Evolutionary conservation across 2,888 invertebrate species (phyloP), one percentile per base, ranked within the genome.

Genomic region (Diplazon laetatorius): DNA sequence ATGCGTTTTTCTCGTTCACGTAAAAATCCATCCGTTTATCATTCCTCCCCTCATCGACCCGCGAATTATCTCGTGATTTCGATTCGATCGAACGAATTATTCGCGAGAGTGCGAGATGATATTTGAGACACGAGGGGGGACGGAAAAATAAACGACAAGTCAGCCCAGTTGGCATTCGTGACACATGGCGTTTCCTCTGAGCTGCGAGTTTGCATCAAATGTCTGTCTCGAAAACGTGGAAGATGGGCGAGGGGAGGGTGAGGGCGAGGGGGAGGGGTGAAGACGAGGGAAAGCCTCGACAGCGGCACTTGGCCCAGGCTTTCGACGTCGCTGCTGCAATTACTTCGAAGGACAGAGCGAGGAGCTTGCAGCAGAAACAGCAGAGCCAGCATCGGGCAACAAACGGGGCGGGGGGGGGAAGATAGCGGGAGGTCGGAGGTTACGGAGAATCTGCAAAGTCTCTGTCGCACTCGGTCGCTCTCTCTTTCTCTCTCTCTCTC

Each of bases 311-410:
- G 71, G 74, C 74, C 74, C n/a, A 70, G 55, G 74, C 75, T 75
- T 78, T 78, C 74, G 66, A 71, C 78, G 71, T 75, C 78, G 60
- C 70, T 71, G 78, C 60, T 71, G 70, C 78, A 71, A 78, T 78
- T 75, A 74, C 71, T 71, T 22, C 68, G 65, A 42, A 71, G 68
- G 66, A 63, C 63, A 69, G 60, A 68, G 69, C 39, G 52, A 60
- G n/a, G 48, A 70, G 52, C 35, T 59, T 20, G 59, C 37, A 35
- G 63, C 42, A 63, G 48, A 37, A 16, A n/a, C 42, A 69, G 48
- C 18, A 18, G 46, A 6, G 16, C 30, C 30, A 30, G 4, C n/a
- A 59, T 4, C 35, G 20, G 30, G 55, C 16, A 50, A n/a, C 62
- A 39, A 48, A 60, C 63, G 63, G 68, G 35, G 39, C 42, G 69